Percentiles rank a stretch among this genome's conserved stretches.
These are phyloP conservation scores for Clarias gariepinus DNA, from an alignment of 2,113 vertebrate genomes.

Conservation along the genomic window DNA sequence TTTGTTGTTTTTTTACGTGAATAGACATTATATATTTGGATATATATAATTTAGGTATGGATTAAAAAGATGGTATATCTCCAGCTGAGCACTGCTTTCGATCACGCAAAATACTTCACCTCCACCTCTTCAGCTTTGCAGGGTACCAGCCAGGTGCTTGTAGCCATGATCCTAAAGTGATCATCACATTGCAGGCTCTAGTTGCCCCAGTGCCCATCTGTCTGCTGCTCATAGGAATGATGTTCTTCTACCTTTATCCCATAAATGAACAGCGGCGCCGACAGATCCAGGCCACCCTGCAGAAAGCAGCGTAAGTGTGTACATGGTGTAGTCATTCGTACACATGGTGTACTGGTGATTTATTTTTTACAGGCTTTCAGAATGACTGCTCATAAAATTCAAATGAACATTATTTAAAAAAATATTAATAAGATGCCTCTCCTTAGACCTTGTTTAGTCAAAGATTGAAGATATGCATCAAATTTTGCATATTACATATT, in stretches of 20 bases:
- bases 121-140: conserved; percentile 61
- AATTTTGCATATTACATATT: neutral
- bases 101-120: neutral
- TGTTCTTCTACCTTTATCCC: conserved; percentile 67
- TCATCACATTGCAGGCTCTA: conserved; percentile 60
- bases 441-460: neutral
- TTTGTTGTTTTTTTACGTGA: neutral
- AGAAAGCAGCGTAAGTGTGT: conserved; percentile 45
- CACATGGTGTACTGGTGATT: neutral
- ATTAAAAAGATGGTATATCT: neutral
- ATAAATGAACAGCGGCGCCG: conserved; percentile 61
- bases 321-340: neutral
- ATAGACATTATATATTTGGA: neutral
- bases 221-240: conserved; percentile 62
- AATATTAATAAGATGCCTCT: neutral
- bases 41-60: no score
- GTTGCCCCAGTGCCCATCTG: conserved; percentile 62
- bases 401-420: neutral
- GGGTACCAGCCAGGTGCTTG: conserved; percentile 65
- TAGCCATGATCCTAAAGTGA: conserved; percentile 42
- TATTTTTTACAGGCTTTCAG: neutral
- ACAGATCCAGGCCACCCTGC: conserved; percentile 60
- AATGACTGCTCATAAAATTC: neutral
- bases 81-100: neutral
- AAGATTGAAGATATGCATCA: neutral